Evolutionary conservation across 2,113 vertebrate species (phyloP).

Genomic region (Callionymus lyra): DNA sequence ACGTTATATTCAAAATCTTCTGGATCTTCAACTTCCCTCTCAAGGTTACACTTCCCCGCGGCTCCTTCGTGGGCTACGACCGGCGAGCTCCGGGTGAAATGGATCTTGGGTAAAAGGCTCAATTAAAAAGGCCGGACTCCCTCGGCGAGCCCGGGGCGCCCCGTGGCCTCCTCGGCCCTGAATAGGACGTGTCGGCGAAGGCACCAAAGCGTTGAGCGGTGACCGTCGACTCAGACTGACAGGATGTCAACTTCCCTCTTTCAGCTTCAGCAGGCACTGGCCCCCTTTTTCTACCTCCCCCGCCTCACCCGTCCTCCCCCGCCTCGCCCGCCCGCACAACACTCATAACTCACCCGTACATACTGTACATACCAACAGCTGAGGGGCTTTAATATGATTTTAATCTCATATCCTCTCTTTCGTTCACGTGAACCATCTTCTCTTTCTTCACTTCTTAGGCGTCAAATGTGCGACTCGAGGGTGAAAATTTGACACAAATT

Average conservation of each 20-base stretch:
- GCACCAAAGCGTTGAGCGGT: constrained; percentile 46
- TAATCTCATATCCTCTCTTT: constrained; percentile 20
- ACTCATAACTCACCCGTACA: constrained; percentile 20
- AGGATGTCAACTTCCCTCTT: constrained; percentile 57
- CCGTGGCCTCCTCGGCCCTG: constrained; percentile 27
- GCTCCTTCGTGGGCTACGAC: too few species aligned
- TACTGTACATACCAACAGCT: constrained; percentile 46
- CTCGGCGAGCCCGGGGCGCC: constrained; percentile 38
- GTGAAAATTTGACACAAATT: too few species aligned
- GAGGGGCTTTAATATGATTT: constrained; percentile 38
- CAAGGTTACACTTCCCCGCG: too few species aligned
- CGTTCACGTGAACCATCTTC: neutral
- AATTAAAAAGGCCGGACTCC: constrained; percentile 49
- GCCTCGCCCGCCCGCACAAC: neutral
- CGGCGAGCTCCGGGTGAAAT: constrained; percentile 33
- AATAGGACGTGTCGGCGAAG: constrained; percentile 54
- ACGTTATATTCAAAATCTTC: too few species aligned
- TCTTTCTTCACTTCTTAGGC: neutral
- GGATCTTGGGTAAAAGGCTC: constrained; percentile 56
- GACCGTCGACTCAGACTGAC: constrained; percentile 62
- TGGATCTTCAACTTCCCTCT: too few species aligned
- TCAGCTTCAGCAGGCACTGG: constrained; percentile 55
- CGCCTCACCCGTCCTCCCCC: too few species aligned
- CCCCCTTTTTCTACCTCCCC: constrained; percentile 22
- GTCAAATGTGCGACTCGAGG: too few species aligned